Base-by-base conservation (phyloP, 2,888 invertebrate species). In the Sepiola atlantica region DNA sequence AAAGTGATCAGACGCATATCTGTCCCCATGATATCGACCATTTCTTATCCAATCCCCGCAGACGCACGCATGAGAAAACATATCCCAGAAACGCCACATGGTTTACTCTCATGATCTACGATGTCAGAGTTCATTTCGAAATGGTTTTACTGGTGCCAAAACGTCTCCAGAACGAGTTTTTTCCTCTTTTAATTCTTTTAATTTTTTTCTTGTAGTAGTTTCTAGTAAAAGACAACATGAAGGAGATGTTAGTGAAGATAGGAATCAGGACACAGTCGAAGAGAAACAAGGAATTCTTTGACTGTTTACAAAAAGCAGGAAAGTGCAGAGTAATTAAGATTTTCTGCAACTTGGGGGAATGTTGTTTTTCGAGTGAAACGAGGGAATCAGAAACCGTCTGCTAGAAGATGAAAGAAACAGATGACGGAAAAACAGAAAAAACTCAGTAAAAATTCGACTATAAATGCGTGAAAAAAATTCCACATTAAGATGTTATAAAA, bases 321-420 rank as follows among this genome's bases (percentile, higher is more conserved):
- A 77, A 77, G 77, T 77, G 77, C 77, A 77, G 77, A 77, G 77
- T n/a, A 77, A 77, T 77, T 77, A 77, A 77, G 77, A 77, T 16
- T 77, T 77, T 77, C 77, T 77, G 77, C 77, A 77, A 77, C 77
- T 77, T 77, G n/a, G 77, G n/a, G n/a, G 77, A 77, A 77, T 77
- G 77, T 77, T 77, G n/a, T 77, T n/a, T 77, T 77, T n/a, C n/a
- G 77, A 77, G 77, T n/a, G n/a, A 77, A 77, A 77, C 14, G 18
- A 32, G n/a, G n/a, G 77, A 77, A 77, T 77, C 16, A 77, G 16
- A 77, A 77, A 77, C n/a, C n/a, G n/a, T 14, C 77, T n/a, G 14
- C 77, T 14, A 32, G n/a, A 77, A 77, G 45, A 45, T 45, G 45
- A 45, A 45, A 45, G 45, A 45, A 45, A 45, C 45, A 45, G 45